These are phyloP conservation scores for Chironomus tepperi DNA, from an alignment of 1,140 invertebrate species.

Conservation along the genomic window DNA sequence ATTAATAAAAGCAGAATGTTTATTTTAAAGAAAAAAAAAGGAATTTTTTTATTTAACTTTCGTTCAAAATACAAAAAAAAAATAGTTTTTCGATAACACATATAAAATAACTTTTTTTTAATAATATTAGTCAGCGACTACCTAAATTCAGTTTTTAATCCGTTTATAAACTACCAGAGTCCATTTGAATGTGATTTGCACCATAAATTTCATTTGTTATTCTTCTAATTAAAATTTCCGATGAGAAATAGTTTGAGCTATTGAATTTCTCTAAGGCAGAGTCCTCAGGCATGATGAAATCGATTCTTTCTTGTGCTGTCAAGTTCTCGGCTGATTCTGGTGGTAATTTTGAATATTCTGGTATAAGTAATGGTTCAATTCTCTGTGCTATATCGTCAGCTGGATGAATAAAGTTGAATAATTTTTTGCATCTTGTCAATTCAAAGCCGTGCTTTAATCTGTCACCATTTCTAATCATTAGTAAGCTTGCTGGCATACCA, in stretches of 20 bases:
- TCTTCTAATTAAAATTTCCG: not conserved
- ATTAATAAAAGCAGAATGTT: no score
- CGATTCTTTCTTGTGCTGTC: not conserved
- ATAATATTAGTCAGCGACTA: not conserved
- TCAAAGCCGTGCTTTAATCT: not conserved
- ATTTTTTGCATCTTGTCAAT: not conserved
- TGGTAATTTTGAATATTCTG: not conserved
- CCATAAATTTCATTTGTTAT: conserved; percentile 17
- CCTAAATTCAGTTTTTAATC: not conserved
- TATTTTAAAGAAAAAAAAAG: no score
- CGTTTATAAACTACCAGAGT: not conserved
- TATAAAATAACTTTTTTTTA: not conserved
- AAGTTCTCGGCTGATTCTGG: not conserved
- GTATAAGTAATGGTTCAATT: not conserved
- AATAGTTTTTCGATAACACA: not conserved
- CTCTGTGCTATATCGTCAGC: not conserved
- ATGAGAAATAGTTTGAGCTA: not conserved
- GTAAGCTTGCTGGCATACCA: not conserved
- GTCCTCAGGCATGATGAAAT: not conserved
- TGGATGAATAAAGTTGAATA: conserved; percentile 11
- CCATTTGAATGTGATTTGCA: not conserved
- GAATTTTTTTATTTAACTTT: no score
- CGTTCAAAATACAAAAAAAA: not conserved
- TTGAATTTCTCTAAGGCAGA: not conserved
- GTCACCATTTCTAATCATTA: not conserved